A percentile compares a stretch with the other conserved stretches of the same genome.
Conservation (phyloP, 2,113 vertebrate species). For the Tiliqua scincoides region DNA sequence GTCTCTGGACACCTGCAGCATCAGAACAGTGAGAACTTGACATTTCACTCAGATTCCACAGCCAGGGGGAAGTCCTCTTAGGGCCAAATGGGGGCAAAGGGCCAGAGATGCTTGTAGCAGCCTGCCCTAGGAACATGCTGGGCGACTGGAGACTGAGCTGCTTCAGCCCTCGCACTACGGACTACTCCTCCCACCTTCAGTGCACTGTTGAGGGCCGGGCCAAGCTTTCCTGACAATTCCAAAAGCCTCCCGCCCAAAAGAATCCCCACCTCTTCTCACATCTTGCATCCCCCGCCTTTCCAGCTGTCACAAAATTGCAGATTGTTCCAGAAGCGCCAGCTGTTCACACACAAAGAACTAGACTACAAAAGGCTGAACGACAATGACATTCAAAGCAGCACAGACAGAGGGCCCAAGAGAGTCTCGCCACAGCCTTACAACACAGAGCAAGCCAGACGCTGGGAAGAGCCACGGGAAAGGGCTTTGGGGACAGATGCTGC, state of each 20-base stretch:
- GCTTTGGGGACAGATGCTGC: rapidly evolving
- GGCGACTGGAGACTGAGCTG: too few relatives aligned
- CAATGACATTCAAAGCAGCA: not conserved
- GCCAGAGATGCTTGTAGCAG: not conserved
- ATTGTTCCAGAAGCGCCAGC: not conserved
- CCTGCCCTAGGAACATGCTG: not conserved
- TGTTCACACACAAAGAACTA: not conserved
- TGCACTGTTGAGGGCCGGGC: not conserved
- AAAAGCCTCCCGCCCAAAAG: conserved; percentile 1
- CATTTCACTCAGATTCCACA: not conserved
- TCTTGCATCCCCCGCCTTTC: not conserved
- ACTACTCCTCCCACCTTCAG: not conserved
- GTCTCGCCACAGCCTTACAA: not conserved
- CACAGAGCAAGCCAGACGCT: not conserved
- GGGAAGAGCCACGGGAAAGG: not conserved
- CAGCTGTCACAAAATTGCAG: not conserved
- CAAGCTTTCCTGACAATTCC: not conserved
- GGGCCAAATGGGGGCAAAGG: not conserved
- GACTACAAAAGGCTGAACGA: conserved; percentile 1
- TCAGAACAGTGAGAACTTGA: not conserved
- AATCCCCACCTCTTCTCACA: not conserved
- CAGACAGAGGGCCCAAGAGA: not conserved
- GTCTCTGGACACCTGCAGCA: too few relatives aligned
- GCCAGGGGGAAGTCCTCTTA: rapidly evolving
- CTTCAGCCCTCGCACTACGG: not conserved